Evolutionary conservation across 2,797 vertebrate genomes (phyloP).

Genomic region (Muscicapa striata): DNA sequence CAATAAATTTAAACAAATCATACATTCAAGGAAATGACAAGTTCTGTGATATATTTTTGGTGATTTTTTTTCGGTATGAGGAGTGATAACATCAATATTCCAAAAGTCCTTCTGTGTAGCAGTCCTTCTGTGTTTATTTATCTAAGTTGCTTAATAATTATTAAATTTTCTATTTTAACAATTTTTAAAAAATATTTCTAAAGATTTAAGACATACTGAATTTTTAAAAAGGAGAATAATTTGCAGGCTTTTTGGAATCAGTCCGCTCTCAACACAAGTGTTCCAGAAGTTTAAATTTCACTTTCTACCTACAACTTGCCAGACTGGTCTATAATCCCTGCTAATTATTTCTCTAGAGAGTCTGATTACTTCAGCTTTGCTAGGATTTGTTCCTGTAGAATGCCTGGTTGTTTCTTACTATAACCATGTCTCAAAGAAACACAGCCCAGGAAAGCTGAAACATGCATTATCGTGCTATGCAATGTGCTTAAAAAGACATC

Average conservation of each 20-base stretch:
- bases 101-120: not conserved
- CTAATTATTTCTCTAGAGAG: slow-evolving; percentile 43
- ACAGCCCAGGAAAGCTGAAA: not conserved
- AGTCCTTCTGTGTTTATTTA: not conserved
- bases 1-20: not conserved
- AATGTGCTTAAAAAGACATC: not conserved
- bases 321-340: slow-evolving; percentile 19
- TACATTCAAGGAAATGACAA: not conserved
- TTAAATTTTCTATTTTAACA: not conserved
- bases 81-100: not conserved
- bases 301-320: not conserved
- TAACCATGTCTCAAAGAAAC: not conserved
- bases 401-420: not conserved
- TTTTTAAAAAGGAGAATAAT: not conserved
- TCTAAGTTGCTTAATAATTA: not conserved
- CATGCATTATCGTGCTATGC: not conserved
- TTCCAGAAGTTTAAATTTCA: slow-evolving; percentile 21
- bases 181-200: not conserved
- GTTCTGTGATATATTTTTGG: not conserved
- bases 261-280: not conserved
- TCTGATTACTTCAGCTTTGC: not conserved
- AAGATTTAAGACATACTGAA: not conserved
- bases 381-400: slow-evolving; percentile 22
- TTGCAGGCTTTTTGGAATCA: not conserved
- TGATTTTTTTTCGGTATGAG: not conserved